phyloP scores from a whole-genome alignment of 2,113 vertebrate genomes.

The Lichenostomus cassidix region DNA sequence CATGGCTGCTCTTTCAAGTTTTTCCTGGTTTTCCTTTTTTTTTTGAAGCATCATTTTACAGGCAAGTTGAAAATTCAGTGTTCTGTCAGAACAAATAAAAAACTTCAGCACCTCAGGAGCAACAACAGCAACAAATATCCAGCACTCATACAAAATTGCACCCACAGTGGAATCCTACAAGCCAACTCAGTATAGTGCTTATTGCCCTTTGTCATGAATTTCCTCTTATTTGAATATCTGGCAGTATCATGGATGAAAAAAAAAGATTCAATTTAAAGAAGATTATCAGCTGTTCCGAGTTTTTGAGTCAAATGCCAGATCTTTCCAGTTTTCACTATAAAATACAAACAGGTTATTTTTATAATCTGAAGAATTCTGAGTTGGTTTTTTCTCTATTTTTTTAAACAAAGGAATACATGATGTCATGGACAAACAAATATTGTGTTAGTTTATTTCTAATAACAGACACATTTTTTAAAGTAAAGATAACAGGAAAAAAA shows the following conservation, averaged over 20 bases:
- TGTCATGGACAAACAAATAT: constrained; percentile 20
- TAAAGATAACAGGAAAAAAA: constrained; percentile 46
- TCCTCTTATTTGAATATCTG: constrained; percentile 20
- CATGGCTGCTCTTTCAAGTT: neutral
- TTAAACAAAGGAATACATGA: neutral
- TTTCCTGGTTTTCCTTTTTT: neutral
- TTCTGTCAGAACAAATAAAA: neutral
- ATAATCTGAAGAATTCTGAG: neutral
- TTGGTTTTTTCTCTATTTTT: neutral
- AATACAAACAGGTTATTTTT: constrained; percentile 38
- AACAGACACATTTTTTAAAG: constrained; percentile 9
- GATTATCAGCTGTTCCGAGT: constrained; percentile 8
- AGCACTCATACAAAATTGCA: neutral
- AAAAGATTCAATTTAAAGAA: neutral
- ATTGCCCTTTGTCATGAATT: neutral
- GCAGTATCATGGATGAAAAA: neutral
- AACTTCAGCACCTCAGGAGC: neutral
- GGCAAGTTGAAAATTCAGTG: neutral
- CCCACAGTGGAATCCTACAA: neutral
- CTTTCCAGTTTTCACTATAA: constrained; percentile 24
- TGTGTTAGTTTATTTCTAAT: constrained; percentile 32
- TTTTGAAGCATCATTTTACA: neutral
- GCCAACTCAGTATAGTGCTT: neutral
- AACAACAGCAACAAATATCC: neutral
- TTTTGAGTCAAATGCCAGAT: constrained; percentile 30